These are phyloP conservation scores for Acanthosoma haemorrhoidale DNA, from an alignment of 2,888 invertebrate species.

Conservation along the genomic window DNA sequence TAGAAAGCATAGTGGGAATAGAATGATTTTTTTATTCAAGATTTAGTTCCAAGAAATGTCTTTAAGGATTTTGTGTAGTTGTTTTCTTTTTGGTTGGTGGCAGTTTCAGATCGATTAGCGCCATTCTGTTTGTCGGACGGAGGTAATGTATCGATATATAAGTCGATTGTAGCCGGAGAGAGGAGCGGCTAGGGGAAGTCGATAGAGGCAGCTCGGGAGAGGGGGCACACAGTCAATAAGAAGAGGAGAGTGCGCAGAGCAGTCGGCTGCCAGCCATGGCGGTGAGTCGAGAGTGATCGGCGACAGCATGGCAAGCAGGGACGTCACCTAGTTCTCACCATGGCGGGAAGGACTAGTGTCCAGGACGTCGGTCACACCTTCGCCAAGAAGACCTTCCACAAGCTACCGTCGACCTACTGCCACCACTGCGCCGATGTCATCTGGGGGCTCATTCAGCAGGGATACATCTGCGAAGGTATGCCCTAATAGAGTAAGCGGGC, in stretches of 20 bases:
- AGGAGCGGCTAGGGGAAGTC: not conserved
- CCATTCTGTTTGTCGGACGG: too few species aligned
- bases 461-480: constrained; percentile 99
- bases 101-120: too few species aligned
- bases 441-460: constrained; percentile 99
- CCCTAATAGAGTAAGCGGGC: too few species aligned
- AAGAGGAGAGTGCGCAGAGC: constrained; percentile 15
- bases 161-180: not conserved
- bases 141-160: too few species aligned
- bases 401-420: constrained; percentile 87
- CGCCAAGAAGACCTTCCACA: constrained; percentile 99
- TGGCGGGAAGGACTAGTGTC: constrained; percentile 31
- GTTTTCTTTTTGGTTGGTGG: too few species aligned
- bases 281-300: not conserved
- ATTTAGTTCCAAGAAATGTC: too few species aligned
- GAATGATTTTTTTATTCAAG: too few species aligned
- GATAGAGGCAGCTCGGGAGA: not conserved
- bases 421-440: constrained; percentile 99
- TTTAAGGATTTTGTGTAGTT: too few species aligned
- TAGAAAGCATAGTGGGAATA: too few species aligned
- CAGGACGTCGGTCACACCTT: constrained; percentile 70
- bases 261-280: not conserved
- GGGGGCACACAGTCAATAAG: constrained; percentile 26
- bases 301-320: constrained; percentile 34
- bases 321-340: constrained; percentile 33